Conservation (phyloP, 2,113 vertebrate species). For the Rallus limicola region DNA sequence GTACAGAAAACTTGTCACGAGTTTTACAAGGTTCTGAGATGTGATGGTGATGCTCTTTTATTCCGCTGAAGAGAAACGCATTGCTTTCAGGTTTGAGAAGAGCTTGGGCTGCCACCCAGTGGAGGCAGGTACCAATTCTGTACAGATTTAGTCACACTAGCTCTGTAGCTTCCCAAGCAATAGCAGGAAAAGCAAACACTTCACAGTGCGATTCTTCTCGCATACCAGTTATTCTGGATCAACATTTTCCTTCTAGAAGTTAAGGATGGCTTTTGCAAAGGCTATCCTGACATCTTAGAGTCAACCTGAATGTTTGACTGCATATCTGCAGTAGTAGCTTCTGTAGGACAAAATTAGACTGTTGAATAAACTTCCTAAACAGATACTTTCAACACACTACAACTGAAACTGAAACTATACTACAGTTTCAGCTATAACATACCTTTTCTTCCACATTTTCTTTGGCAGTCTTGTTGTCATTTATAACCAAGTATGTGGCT, state of each 20-base stretch:
- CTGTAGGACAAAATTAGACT: neutral
- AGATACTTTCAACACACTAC: neutral
- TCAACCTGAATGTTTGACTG: neutral
- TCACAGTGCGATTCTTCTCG: neutral
- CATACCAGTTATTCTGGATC: neutral
- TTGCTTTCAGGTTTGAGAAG: neutral
- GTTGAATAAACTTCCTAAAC: neutral
- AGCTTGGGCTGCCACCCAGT: constrained; percentile 61
- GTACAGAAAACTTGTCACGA: neutral
- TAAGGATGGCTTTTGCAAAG: neutral
- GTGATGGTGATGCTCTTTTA: accelerated
- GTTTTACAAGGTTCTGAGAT: neutral
- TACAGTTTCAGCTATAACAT: neutral
- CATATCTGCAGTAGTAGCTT: neutral
- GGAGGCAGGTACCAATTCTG: neutral
- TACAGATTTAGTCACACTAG: accelerated
- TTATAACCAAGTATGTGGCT: neutral
- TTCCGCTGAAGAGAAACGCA: neutral
- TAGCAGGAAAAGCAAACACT: neutral
- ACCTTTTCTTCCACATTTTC: neutral
- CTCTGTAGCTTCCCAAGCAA: neutral
- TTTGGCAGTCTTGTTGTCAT: neutral
- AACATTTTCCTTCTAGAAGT: neutral
- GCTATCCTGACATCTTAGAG: neutral
- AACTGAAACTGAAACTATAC: neutral